phyloP scores from a whole-genome alignment of 2,113 vertebrate species.

The Ameiurus melas region DNA sequence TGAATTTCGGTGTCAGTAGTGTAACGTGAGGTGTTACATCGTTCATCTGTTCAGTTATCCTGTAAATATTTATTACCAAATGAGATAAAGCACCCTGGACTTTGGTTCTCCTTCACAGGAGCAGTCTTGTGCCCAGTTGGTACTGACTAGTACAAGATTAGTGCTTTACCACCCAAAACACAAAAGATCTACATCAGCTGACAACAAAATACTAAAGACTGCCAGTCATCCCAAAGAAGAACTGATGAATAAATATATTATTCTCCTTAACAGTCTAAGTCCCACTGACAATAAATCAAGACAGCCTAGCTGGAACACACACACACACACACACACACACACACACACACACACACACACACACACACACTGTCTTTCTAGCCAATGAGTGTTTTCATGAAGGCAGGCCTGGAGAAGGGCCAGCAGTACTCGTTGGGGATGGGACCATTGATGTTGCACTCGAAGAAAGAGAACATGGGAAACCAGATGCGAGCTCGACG shows the following conservation, averaged over 20 bases:
- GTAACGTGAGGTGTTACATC: not conserved
- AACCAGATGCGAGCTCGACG: constrained; percentile 98
- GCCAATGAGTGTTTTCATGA: constrained; percentile 82
- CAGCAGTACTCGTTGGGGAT: constrained; percentile 98
- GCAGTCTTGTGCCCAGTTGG: not conserved
- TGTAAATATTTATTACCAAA: not conserved
- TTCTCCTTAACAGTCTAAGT: not conserved
- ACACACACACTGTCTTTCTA: not conserved
- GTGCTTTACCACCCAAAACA: not conserved
- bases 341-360: not conserved
- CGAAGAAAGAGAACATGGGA: constrained; percentile 99
- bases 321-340: constrained; percentile 8
- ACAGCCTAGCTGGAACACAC: not conserved
- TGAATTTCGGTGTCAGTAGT: too few relatives aligned
- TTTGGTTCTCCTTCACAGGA: not conserved
- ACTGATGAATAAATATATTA: not conserved
- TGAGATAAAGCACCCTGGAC: not conserved
- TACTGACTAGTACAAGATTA: not conserved
- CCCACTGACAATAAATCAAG: not conserved
- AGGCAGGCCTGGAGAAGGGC: constrained; percentile 86
- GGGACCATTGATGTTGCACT: constrained; percentile 95
- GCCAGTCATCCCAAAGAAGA: not conserved
- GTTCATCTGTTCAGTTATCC: too few relatives aligned
- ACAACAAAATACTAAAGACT: not conserved
- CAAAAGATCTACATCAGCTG: not conserved